phyloP scores from a whole-genome alignment of 2,888 invertebrate species.

The Brenthis ino region DNA sequence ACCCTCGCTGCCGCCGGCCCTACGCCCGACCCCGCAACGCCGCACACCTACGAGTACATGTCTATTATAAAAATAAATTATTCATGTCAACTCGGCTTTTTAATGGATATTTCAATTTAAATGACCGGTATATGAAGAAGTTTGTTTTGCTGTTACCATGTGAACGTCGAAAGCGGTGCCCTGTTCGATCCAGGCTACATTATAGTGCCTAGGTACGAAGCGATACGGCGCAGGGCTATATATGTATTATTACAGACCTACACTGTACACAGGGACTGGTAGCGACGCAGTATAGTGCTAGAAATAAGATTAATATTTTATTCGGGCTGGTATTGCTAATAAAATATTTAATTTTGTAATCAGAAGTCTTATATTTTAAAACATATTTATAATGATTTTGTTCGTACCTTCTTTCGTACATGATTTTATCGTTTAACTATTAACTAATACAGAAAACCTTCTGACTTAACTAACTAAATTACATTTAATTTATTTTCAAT shows the following conservation, averaged over 20 bases:
- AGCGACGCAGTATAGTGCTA: slow-evolving; percentile 56
- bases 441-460: no score
- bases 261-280: slow-evolving; percentile 53
- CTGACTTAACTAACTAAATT: no score
- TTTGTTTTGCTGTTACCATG: slow-evolving; percentile 71
- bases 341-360: neutral
- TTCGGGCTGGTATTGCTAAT: slow-evolving; percentile 15
- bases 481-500: no score
- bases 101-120: slow-evolving; percentile 40
- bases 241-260: slow-evolving; percentile 45
- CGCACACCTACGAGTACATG: slow-evolving; percentile 34
- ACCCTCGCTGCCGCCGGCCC: slow-evolving; percentile 51
- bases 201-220: slow-evolving; percentile 60
- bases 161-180: slow-evolving; percentile 50
- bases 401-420: no score
- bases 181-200: slow-evolving; percentile 40
- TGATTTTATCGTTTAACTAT: no score
- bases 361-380: neutral
- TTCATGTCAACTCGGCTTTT: slow-evolving; percentile 59
- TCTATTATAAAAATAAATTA: slow-evolving; percentile 51
- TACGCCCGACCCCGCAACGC: slow-evolving; percentile 42
- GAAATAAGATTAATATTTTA: slow-evolving; percentile 54
- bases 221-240: slow-evolving; percentile 52
- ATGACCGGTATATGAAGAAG: slow-evolving; percentile 40
- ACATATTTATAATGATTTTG: neutral